phyloP scores from a whole-genome alignment of 2,113 vertebrate species.

The Panthera leo region DNA sequence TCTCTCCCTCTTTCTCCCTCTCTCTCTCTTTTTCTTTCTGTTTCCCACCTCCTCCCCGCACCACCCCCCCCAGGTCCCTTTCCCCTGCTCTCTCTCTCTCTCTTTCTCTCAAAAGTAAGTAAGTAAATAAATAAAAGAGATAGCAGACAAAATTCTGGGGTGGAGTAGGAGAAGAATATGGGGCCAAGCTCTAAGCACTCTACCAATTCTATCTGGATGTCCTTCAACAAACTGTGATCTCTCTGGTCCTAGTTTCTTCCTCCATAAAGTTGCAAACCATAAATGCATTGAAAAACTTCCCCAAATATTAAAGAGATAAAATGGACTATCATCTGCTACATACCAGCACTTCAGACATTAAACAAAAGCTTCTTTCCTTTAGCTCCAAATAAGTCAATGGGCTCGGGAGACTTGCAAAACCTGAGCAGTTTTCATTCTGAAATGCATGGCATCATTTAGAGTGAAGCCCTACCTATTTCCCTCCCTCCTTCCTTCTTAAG shows the following conservation, averaged over 20 bases:
- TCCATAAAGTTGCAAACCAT: neutral
- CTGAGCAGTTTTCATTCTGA: neutral
- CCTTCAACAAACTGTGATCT: neutral
- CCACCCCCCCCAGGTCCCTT: too few relatives aligned
- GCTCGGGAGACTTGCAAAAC: neutral
- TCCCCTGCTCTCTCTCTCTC: too few relatives aligned
- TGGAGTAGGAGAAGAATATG: neutral
- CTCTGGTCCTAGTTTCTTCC: neutral
- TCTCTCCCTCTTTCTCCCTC: too few relatives aligned
- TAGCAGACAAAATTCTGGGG: neutral
- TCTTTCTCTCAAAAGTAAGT: too few relatives aligned
- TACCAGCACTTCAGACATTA: neutral
- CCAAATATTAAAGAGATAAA: neutral
- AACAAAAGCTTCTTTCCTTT: neutral
- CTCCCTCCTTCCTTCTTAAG: neutral
- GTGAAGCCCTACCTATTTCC: neutral
- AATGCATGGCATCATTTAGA: neutral
- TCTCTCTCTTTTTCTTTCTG: too few relatives aligned
- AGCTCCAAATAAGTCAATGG: neutral
- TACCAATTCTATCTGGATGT: neutral
- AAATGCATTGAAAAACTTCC: neutral
- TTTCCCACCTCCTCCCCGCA: too few relatives aligned
- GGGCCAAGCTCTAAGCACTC: neutral
- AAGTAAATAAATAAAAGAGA: too few relatives aligned
- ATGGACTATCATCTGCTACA: neutral